Percentiles rank a stretch among this genome's conserved stretches.
phyloP scores from a whole-genome alignment of 2,797 vertebrate genomes.

The Sebastes vulpes region DNA sequence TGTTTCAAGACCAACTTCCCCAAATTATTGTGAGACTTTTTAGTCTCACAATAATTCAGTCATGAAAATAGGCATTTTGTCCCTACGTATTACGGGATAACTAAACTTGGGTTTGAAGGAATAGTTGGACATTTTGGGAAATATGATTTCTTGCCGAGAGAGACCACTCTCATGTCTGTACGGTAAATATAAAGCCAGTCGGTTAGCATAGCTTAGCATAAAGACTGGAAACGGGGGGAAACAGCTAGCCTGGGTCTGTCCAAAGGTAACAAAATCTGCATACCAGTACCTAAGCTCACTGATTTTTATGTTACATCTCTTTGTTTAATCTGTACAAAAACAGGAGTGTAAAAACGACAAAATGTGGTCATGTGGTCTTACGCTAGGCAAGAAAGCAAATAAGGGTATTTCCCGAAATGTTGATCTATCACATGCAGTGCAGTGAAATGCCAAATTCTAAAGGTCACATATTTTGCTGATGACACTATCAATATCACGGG shows the following conservation, averaged over 20 bases:
- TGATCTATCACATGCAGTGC: background rate
- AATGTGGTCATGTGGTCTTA: background rate
- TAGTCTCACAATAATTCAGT: background rate
- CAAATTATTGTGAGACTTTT: background rate
- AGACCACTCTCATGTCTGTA: background rate
- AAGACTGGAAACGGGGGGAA: background rate
- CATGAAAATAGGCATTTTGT: background rate
- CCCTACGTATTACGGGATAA: background rate
- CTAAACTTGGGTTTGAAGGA: background rate
- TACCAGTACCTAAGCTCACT: background rate
- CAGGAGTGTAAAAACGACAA: too few relatives aligned
- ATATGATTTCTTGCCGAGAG: background rate
- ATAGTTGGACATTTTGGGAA: background rate
- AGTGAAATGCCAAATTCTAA: background rate
- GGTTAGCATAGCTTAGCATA: background rate
- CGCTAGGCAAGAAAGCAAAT: background rate
- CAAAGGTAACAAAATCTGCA: background rate
- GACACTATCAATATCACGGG: background rate
- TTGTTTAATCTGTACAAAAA: background rate
- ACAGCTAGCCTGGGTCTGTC: background rate
- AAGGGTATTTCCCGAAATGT: background rate
- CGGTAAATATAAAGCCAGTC: background rate
- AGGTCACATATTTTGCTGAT: background rate
- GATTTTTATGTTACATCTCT: background rate
- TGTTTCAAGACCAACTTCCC: background rate